Percentiles rank a stretch among this genome's conserved stretches.
phyloP scores from a whole-genome alignment of 2,113 vertebrate genomes.

The Mustelus asterias region DNA sequence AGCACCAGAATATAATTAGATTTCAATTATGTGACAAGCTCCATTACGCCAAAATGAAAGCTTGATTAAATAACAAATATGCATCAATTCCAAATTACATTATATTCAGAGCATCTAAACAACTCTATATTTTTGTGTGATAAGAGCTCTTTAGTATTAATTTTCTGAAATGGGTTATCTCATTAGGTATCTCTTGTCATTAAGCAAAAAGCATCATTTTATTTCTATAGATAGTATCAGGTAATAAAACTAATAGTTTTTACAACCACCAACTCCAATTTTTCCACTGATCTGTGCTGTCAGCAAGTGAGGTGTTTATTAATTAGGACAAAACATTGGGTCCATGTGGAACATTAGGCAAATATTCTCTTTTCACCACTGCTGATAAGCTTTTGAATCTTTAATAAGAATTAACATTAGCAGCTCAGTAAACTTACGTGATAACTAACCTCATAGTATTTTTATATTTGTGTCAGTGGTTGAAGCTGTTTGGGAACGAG shows the following conservation, averaged over 20 bases:
- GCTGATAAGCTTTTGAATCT: not conserved
- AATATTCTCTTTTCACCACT: not conserved
- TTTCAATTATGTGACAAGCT: not conserved
- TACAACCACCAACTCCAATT: not conserved
- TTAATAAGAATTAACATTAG: conserved; percentile 2
- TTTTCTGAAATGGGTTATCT: not conserved
- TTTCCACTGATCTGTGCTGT: not conserved
- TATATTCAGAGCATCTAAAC: not conserved
- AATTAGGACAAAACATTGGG: not conserved
- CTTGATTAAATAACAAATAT: conserved; percentile 5
- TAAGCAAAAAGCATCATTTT: not conserved
- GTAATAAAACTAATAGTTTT: not conserved
- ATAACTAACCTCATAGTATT: not conserved
- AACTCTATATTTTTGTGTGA: too few relatives aligned
- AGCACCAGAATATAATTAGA: not conserved
- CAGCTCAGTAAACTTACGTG: not conserved
- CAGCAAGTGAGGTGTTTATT: not conserved
- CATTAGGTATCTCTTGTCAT: not conserved
- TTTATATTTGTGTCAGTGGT: not conserved
- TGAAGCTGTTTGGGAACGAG: not conserved
- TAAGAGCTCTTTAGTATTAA: not conserved
- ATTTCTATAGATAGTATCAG: not conserved
- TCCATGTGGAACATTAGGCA: not conserved
- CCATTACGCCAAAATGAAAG: not conserved
- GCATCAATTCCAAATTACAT: not conserved